Base-by-base conservation (phyloP, 2,113 vertebrate genomes). In the Ceyx margarethae region DNA sequence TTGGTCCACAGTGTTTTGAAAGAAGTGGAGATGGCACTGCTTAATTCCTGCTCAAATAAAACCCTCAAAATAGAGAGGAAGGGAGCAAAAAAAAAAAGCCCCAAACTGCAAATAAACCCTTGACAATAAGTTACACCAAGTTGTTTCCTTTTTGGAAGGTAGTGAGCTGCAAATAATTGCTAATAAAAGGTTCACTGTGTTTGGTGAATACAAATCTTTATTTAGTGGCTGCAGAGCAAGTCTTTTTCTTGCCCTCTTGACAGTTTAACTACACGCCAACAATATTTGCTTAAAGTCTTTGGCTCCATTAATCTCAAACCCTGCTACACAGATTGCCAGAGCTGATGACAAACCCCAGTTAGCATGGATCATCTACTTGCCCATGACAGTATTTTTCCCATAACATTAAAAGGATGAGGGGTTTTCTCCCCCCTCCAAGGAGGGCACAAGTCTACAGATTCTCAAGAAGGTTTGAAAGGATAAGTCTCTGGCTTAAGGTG, bases 221-320 rank as follows among this genome's bases (percentile, higher is more conserved):
- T 97, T 97, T 96, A 96, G 93, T 92, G 94, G 91, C 89, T 96
- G 93, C 89, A 92, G 67, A 81, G 67, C 67, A 90, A 94, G 93
- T 87, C 94, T 94, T 95, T 96, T 97, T 93, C 93, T 96, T 95
- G 94, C 94, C 96, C 92, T 94, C 94, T 95, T 97, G 96, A 97
- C 97, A 97, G 95, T 94, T 96, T 97, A 96, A 96, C 96, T 93
- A 81, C 93, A 97, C 28, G 81, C 94, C 96, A 97, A 95, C 94
- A 95, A 93, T 96, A 96, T 97, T 97, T 96, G 95, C 94, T 97
- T 96, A 93, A 96, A 95, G 95, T 97, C 95, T 94, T 95, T 94
- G 81, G 96, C 97, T 96, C 96, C 93, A 96, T 97, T 96, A 97
- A 95, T 96, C 95, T 96, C 94, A 91, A 94, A 93, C 90, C 65